Conservation (phyloP, 1,140 invertebrate species). For the Dreissena polymorpha region DNA sequence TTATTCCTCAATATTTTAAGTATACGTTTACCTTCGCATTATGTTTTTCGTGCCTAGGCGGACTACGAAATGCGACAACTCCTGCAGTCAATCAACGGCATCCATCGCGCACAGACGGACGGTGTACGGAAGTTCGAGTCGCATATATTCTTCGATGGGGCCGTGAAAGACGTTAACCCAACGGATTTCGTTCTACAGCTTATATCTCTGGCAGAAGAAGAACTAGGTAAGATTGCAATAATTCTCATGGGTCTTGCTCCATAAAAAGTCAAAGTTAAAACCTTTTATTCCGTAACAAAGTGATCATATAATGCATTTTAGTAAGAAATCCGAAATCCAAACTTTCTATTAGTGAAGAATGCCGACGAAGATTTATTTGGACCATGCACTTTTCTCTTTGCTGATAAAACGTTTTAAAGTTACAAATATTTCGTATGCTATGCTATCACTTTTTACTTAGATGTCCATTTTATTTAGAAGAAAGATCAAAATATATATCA, state of each 20-base stretch:
- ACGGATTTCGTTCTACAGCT: conserved; percentile 71
- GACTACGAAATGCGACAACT: conserved; percentile 72
- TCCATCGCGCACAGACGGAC: conserved; percentile 60
- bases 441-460: no score
- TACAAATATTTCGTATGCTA: no score
- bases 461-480: no score
- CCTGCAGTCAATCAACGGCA: conserved; percentile 62
- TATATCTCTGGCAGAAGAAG: conserved; percentile 60
- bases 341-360: neutral
- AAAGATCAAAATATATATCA: no score
- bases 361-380: neutral
- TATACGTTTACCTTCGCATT: neutral
- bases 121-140: conserved; percentile 66
- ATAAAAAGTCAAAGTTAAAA: neutral
- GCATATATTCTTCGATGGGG: conserved; percentile 72
- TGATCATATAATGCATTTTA: no score
- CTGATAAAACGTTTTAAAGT: neutral
- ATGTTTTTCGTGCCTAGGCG: neutral
- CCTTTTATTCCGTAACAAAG: neutral
- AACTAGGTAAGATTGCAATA: conserved; percentile 58
- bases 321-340: neutral
- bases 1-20: neutral
- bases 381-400: neutral
- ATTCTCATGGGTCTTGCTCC: neutral
- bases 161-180: conserved; percentile 60